Percentiles rank a stretch among this genome's conserved stretches.
These are phyloP conservation scores for Protobothrops flavoviridis DNA, from an alignment of 2,113 vertebrate species.

Conservation along the genomic window DNA sequence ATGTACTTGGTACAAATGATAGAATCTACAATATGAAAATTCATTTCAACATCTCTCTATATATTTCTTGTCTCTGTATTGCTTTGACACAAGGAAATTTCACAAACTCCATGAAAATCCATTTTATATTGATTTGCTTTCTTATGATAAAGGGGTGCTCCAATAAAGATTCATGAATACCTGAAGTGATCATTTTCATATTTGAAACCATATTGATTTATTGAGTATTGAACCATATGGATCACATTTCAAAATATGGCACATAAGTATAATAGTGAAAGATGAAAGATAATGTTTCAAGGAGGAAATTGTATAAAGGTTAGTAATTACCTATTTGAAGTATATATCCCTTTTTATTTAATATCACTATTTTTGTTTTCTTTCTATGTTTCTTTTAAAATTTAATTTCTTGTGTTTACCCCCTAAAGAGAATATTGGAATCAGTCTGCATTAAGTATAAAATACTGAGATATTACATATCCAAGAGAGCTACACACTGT, in stretches of 20 bases:
- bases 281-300: not conserved
- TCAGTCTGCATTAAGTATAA: accelerated
- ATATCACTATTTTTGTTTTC: not conserved
- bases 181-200: too few relatives aligned
- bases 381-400: not conserved
- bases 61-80: not conserved
- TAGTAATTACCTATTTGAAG: not conserved
- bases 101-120: not conserved
- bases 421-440: not conserved
- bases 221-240: too few relatives aligned
- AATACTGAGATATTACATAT: not conserved
- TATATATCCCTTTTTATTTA: not conserved
- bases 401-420: not conserved
- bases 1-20: not conserved
- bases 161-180: too few relatives aligned
- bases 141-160: too few relatives aligned
- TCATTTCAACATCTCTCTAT: not conserved
- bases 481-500: not conserved
- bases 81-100: not conserved
- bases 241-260: too few relatives aligned
- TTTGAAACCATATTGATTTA: not conserved
- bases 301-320: not conserved
- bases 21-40: not conserved
- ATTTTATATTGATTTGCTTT: too few relatives aligned
- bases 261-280: not conserved